Evolutionary conservation across 2,888 invertebrate species (phyloP), one percentile per base, ranked within the genome.

Genomic region (Hemithea aestivaria): DNA sequence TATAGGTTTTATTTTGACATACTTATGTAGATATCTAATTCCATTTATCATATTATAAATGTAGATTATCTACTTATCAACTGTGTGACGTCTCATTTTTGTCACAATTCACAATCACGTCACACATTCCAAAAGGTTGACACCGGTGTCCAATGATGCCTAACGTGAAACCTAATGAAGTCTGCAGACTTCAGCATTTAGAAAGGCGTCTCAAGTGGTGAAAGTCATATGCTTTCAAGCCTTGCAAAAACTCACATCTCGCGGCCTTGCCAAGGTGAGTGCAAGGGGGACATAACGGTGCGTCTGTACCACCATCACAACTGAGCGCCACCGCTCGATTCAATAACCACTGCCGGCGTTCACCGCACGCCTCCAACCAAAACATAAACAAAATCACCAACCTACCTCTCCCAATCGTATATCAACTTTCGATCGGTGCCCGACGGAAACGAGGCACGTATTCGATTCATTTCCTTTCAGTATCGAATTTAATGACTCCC

Each of bases 211-310:
- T 58, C 66, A 72, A 81, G 76, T 77, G 87, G 87, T 82, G 85
- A 87, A 87, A 87, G 87, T 87, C 82, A 76, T 80, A 64, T 73
- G 78, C 76, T 77, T 75, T 79, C 73, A 68, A 66, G 70, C 65
- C 70, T 77, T 78, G 85, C 84, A 85, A 87, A 87, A 87, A 84
- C 81, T 79, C 68, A 71, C 79, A 78, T 79, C 83, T 75, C 72
- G 73, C 83, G 85, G 85, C 87, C 87, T 87, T 87, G 87, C 73
- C 85, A 85, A 85, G 85, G 85, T 85, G 74, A 85, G 64, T 78
- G 79, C 81, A 82, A 78, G 73, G 77, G 80, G 83, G 83, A 75
- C 82, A 75, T 80, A 85, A 85, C 85, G 85, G 87, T 78, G 63
- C 60, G 51, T 51, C 62, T 57, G 66, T 52, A 60, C 66, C 58